Evolutionary conservation across 1,140 invertebrate genomes (phyloP).

Genomic region (Caerostris darwini): DNA sequence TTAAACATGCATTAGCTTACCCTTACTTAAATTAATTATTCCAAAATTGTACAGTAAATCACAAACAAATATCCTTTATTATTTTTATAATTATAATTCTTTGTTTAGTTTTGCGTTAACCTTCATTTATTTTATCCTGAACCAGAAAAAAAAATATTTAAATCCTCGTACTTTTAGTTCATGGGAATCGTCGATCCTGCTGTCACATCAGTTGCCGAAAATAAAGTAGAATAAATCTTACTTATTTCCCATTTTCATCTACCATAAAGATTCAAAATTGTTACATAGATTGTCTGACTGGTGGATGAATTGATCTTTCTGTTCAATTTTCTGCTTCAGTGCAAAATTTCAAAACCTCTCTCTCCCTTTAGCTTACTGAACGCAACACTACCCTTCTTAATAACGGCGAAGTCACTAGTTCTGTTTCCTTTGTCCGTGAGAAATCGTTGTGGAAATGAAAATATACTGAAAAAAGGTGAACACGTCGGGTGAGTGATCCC

Average conservation of each 20-base stretch:
- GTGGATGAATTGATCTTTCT: neutral
- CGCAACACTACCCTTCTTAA: constrained; percentile 40
- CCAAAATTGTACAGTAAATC: too few relatives aligned
- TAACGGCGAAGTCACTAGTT: neutral
- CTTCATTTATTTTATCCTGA: too few relatives aligned
- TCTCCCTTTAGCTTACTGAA: neutral
- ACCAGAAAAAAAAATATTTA: too few relatives aligned
- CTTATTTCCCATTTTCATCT: neutral
- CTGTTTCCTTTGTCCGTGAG: constrained; percentile 21
- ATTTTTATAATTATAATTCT: too few relatives aligned
- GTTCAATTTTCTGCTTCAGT: constrained; percentile 2
- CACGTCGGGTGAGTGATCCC: constrained; percentile 3
- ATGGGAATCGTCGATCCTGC: neutral
- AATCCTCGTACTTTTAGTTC: too few relatives aligned
- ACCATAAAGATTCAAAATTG: neutral
- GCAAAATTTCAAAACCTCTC: neutral
- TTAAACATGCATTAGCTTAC: too few relatives aligned
- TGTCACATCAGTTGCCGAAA: neutral
- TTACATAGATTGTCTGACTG: neutral
- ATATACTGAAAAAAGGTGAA: neutral
- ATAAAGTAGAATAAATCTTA: neutral
- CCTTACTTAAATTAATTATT: too few relatives aligned
- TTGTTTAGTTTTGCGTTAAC: too few relatives aligned
- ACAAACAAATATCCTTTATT: too few relatives aligned
- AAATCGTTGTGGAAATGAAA: neutral